phyloP scores from a whole-genome alignment of 2,113 vertebrate genomes.

The Crotalus viridis region DNA sequence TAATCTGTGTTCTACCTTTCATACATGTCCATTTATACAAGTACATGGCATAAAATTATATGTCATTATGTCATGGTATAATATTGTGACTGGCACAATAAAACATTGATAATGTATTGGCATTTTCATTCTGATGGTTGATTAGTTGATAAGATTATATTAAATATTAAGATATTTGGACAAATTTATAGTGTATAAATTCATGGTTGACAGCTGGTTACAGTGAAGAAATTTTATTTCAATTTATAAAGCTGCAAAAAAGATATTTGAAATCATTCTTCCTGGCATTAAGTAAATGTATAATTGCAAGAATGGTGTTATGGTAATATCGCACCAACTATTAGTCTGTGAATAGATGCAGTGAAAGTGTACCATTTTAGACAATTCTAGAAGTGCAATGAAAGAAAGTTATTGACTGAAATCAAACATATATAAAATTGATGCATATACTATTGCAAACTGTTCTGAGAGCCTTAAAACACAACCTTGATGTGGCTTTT shows the following conservation, averaged over 20 bases:
- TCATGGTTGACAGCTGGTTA: slow-evolving; percentile 40
- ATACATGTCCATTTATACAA: neutral
- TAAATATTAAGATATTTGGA: neutral
- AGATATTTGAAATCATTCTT: slow-evolving; percentile 46
- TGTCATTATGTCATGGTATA: neutral
- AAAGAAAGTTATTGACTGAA: neutral
- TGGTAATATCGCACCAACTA: slow-evolving; percentile 19
- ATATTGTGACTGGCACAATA: neutral
- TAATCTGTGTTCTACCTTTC: neutral
- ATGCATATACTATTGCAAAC: neutral
- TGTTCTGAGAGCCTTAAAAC: neutral
- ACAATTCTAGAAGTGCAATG: slow-evolving; percentile 51
- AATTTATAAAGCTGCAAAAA: slow-evolving; percentile 31
- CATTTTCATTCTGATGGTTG: neutral
- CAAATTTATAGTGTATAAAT: slow-evolving; percentile 30
- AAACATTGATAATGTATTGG: neutral
- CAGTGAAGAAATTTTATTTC: slow-evolving; percentile 45
- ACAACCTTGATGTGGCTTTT: neutral
- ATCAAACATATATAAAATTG: neutral
- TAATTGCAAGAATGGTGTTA: slow-evolving; percentile 51
- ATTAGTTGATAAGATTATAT: neutral
- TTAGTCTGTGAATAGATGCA: neutral
- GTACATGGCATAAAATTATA: neutral
- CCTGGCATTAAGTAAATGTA: slow-evolving; percentile 34
- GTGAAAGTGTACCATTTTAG: slow-evolving; percentile 32